A percentile compares a stretch with the other conserved stretches of the same genome.
Conservation (phyloP, 2,797 vertebrate genomes). For the Bovichtus diacanthus region DNA sequence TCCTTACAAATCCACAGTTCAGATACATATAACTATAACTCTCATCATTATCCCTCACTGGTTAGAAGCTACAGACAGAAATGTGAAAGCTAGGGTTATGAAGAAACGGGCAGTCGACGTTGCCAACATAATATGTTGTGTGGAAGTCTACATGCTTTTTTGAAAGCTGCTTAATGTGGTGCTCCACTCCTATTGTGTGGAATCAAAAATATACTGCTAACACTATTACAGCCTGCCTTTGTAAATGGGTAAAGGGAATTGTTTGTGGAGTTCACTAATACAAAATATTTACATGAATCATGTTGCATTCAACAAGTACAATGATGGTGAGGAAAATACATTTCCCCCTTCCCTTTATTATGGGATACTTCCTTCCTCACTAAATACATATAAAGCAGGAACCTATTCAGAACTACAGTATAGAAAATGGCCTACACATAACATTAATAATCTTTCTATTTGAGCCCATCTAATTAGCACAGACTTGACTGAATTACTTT, state of each 20-base stretch:
- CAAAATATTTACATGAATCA: background rate
- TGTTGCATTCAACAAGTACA: conserved; percentile 6
- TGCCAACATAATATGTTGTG: too few species aligned
- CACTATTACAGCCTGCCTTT: background rate
- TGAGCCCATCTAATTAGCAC: conserved; percentile 45
- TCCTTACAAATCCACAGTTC: conserved; percentile 10
- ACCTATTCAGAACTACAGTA: conserved; percentile 2
- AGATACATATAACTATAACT: conserved; percentile 1
- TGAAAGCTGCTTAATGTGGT: background rate
- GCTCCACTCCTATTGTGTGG: background rate
- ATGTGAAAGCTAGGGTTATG: too few species aligned
- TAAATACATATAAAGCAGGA: background rate
- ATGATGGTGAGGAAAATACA: background rate
- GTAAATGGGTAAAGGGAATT: background rate
- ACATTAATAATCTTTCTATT: conserved; percentile 47
- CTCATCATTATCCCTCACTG: conserved; percentile 1
- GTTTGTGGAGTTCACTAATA: background rate
- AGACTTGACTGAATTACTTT: conserved; percentile 47
- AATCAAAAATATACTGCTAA: conserved; percentile 2
- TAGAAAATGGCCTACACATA: conserved; percentile 1
- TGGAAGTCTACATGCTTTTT: background rate
- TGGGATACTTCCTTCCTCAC: background rate
- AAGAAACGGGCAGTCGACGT: too few species aligned
- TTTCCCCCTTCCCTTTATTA: background rate
- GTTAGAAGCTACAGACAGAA: background rate